phyloP scores from a whole-genome alignment of 1,140 invertebrate species.

The Coelopa frigida region DNA sequence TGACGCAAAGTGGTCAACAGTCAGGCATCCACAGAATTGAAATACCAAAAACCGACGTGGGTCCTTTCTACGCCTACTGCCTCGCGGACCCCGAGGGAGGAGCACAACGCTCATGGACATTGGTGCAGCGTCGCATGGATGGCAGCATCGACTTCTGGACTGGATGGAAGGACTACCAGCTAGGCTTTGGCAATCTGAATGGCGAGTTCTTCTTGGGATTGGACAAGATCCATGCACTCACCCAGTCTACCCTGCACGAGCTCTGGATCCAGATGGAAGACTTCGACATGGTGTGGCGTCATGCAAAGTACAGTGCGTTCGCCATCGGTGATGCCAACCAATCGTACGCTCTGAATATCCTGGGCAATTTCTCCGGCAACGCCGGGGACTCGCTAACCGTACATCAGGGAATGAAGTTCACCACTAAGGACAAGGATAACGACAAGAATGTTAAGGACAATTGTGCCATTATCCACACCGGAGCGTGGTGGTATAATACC shows the following conservation, averaged over 20 bases:
- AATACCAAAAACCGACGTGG: too few species aligned
- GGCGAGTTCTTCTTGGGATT: conserved; percentile 55
- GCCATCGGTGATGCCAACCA: conserved; percentile 55
- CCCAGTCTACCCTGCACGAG: conserved; percentile 51
- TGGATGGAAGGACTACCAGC: conserved; percentile 53
- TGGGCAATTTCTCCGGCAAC: conserved; percentile 57
- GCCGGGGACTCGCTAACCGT: conserved; percentile 58
- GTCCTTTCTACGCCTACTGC: conserved; percentile 55
- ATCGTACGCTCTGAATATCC: conserved; percentile 53
- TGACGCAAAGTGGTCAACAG: too few species aligned
- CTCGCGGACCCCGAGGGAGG: conserved; percentile 45
- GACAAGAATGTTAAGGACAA: conserved; percentile 55
- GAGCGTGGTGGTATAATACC: conserved; percentile 58
- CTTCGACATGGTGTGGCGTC: conserved; percentile 46
- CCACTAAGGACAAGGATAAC: conserved; percentile 61
- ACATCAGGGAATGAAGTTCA: conserved; percentile 62
- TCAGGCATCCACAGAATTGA: too few species aligned
- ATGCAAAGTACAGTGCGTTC: conserved; percentile 56
- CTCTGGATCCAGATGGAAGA: conserved; percentile 56
- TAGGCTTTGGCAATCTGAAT: conserved; percentile 54
- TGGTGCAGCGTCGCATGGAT: conserved; percentile 53
- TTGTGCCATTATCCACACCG: conserved; percentile 56
- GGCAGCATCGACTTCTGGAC: conserved; percentile 53
- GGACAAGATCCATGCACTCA: conserved; percentile 49
- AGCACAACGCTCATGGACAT: conserved; percentile 49